Evolutionary conservation across 2,113 vertebrate genomes (phyloP).

Genomic region (Capreolus pygargus): DNA sequence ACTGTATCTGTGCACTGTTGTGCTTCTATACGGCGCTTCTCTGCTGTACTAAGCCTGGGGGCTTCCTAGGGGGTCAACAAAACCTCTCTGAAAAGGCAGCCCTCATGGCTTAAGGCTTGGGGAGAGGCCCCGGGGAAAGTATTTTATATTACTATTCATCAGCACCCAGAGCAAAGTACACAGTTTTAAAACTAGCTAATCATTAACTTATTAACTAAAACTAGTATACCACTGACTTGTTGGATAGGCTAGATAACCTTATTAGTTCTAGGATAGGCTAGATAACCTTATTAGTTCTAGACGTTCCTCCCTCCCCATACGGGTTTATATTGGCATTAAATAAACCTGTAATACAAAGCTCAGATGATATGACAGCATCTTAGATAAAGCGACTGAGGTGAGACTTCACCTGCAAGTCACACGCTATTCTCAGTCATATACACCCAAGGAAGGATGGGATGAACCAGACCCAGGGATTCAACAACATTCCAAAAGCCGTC

Average conservation of each 20-base stretch:
- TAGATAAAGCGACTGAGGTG: neutral
- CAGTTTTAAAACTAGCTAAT: constrained; percentile 2
- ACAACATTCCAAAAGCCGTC: neutral
- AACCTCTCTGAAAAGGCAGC: neutral
- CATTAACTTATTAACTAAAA: neutral
- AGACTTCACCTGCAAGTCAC: neutral
- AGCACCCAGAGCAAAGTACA: neutral
- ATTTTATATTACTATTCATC: neutral
- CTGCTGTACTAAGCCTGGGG: neutral
- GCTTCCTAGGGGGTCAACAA: neutral
- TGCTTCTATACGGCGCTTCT: neutral
- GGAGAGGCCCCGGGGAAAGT: neutral
- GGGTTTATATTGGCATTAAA: neutral
- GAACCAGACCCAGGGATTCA: neutral
- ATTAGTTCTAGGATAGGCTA: too few species aligned
- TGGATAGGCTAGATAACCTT: neutral
- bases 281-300: neutral
- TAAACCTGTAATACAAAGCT: neutral
- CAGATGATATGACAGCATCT: neutral
- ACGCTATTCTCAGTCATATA: neutral
- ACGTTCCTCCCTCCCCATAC: neutral
- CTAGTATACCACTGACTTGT: neutral
- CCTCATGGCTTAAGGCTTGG: neutral
- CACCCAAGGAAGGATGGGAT: neutral
- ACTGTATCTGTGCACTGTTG: neutral